Evolutionary conservation across 1,140 invertebrate species (phyloP), one percentile per base, ranked within the genome.

Genomic region (Aphelenchoides avenae): DNA sequence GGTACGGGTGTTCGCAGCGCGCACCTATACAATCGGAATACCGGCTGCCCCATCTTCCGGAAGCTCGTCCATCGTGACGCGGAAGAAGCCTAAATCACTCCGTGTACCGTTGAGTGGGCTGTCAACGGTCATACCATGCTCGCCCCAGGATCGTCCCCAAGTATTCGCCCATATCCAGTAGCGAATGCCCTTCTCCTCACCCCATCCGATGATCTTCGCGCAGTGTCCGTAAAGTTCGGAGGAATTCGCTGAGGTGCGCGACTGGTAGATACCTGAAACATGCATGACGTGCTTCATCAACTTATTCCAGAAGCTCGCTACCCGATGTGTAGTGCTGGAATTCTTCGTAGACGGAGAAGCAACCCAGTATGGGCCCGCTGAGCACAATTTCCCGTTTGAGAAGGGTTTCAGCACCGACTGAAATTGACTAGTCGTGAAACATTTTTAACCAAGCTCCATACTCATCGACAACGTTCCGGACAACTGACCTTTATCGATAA

Each of bases 161-260:
- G 56, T 71, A 37, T 69, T 69, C 18, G 33, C 43, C 27, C 64
- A 71, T 22, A 11, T 7, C 68, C 68, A 69, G 39, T 47, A 69
- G 20, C 44, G 30, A 1, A 27, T 13, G 6, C 58, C 64, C 22
- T 44, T 64, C 36, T 69, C 68, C 24, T 41, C 56, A 26, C 64
- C 66, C 61, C 58, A 67, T 27, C 66, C 66, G 36, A 69, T 63
- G 39, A 69, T 39, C 37, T 68, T 71, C 3, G 64, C 68, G 37
- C 66, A 69, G 31, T 69, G 66, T 1, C 66, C 66, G 33, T 69
- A 69, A 4, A 69, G 30, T 5, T 64, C 29, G 26, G 51, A 40
- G 26, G 52, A 52, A 4, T 52, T 18, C 15, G 44, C 31, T 18
- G 56, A 46, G 7, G 65, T 66, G 39, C 52, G 7, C 11, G 42